Base-by-base conservation (phyloP, 2,797 vertebrate species). In the Halcyon smyrnensis region DNA sequence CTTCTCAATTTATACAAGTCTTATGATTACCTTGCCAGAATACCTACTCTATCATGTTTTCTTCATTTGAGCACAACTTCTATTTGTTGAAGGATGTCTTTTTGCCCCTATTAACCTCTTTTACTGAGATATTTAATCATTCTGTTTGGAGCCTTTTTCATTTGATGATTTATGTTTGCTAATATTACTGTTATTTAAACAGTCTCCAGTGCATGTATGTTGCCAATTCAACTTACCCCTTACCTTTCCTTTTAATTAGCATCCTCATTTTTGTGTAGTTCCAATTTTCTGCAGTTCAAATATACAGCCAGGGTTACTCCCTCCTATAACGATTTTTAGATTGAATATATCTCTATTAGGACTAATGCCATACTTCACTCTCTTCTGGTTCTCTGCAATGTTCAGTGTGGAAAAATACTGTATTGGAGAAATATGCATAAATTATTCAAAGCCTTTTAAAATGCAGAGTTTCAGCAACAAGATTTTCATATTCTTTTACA, bases 401-500 rank as follows among this genome's bases (percentile, higher is more conserved):
- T n/a, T 84, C 39, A 39, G 9, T 56, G 20, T 36, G 41, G 34
- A 87, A 60, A 87, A 43, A 68, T 2, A 43, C 7, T 30, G 4
- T 43, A 25, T 34, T 74, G 62, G 46, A 77, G 13, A 89, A 84
- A 68, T 30, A 9, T 13, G 27, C 8, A 11, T 28, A 76, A 87
- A 68, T 57, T 11, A 27, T 65, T 41, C 59, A 73, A 89, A 94
- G 18, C 20, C 16, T 32, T 83, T 89, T 63, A 69, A 65, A 79
- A 87, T 59, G 24, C 28, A 57, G 0, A 1, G 14, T 0, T 54
- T 93, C 69, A 57, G 2, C 14, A 57, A 50, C 9, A 56, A 59
- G 8, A 0, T 74, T 94, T 89, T 37, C 3, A 11, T 71, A 76
- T 77, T 70, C n/a, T 70, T 82, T 77, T 39, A 59, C 15, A 30